Conservation (phyloP, 2,113 vertebrate species). For the Syngnathus floridae region DNA sequence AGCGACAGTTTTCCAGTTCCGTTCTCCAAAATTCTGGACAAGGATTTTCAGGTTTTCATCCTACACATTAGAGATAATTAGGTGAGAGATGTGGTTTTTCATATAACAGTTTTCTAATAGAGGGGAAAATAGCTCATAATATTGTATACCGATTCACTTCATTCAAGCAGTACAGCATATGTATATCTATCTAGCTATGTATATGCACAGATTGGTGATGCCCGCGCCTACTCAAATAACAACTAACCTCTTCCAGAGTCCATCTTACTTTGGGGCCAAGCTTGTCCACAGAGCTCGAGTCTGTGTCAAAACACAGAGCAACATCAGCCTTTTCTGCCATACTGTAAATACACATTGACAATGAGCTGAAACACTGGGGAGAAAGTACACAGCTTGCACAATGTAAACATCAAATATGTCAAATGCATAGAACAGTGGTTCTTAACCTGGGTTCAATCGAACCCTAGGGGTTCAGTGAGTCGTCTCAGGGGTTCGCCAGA, state of each 20-base stretch:
- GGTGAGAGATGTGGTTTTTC: not conserved
- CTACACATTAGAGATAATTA: constrained; percentile 58
- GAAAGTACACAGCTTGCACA: not conserved
- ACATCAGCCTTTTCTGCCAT: constrained; percentile 71
- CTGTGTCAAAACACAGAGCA: constrained; percentile 65
- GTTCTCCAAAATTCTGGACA: constrained; percentile 78
- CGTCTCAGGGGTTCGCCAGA: no score
- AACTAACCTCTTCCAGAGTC: constrained; percentile 80
- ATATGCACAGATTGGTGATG: no score
- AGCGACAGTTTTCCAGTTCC: constrained; percentile 85
- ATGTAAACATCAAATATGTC: not conserved
- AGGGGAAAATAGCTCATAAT: not conserved
- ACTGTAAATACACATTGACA: constrained; percentile 31
- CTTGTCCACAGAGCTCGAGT: constrained; percentile 72
- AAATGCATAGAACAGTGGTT: not conserved
- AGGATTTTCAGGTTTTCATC: constrained; percentile 84
- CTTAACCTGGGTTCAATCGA: no score
- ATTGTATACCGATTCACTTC: no score
- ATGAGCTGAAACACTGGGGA: not conserved
- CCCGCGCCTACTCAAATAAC: no score
- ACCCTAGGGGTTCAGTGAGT: no score
- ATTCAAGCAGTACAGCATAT: no score
- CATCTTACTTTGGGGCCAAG: constrained; percentile 75
- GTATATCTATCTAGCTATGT: no score
- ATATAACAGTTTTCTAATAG: not conserved